Evolutionary conservation across 2,113 vertebrate genomes (phyloP), one percentile per base, ranked within the genome.

Genomic region (Mionectes macconnelli): DNA sequence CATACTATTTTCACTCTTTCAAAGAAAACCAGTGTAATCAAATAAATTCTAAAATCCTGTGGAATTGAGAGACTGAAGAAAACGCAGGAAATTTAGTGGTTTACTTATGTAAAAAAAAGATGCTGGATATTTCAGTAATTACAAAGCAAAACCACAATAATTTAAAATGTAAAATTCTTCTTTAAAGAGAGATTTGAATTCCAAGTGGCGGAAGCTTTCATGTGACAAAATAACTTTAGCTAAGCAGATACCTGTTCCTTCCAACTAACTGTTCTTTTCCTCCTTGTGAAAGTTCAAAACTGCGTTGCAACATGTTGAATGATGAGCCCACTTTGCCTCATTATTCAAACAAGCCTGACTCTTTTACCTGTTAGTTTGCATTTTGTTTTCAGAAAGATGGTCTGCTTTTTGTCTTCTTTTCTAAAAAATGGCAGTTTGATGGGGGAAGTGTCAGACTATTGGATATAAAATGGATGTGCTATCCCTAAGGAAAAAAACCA

Each of bases 381-480:
- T 64, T 95, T 35, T 77, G 15, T 47, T 95, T 82, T 95, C 27
- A 77, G 40, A 60, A 85, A 74, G 44, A 95, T 2, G 9, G 14
- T 72, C 30, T 72, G 15, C 7, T 62, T 52, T 91, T 94, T 76
- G 28, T 50, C 37, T 81, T 79, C 42, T 62, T 57, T 73, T 62
- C 90, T 85, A 91, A 24, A 24, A 94, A 76, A 45, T 52, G 39
- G 67, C 49, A 89, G 31, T n/a, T 93, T 91, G 50, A 87, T 89
- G 52, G 9, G 14, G 35, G 72, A 96, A 73, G 40, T 93, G 45
- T 95, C 74, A 97, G 40, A 27, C 23, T 88, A 88, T 50, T 4
- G 13, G 94, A 93, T 90, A 52, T 20, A 24, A 97, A 96, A 74
- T 84, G 50, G 12, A 87, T 95, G 11, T 88, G n/a, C 11, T 93